Evolutionary conservation across 2,797 vertebrate species (phyloP).

Genomic region (Coendou prehensilis): DNA sequence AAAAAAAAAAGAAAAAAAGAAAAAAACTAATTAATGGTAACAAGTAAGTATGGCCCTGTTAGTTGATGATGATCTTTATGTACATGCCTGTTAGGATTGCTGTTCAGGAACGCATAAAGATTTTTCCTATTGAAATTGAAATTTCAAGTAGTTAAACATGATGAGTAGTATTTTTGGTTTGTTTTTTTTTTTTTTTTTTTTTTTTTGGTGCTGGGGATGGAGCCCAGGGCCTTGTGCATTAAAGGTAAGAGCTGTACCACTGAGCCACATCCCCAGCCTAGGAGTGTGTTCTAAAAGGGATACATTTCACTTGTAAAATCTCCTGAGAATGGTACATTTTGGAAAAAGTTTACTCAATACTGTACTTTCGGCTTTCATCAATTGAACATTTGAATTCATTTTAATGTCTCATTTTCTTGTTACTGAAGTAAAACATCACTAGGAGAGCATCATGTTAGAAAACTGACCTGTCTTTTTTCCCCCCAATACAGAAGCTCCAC

Average conservation of each 20-base stretch:
- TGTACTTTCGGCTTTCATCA: slow-evolving; percentile 39
- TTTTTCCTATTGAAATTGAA: slow-evolving; percentile 19
- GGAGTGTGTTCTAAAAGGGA: background rate
- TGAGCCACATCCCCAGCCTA: background rate
- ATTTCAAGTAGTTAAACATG: background rate
- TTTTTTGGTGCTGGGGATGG: background rate
- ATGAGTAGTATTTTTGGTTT: background rate
- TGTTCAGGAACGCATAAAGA: background rate
- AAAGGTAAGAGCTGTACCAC: background rate
- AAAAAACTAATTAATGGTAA: slow-evolving; percentile 11
- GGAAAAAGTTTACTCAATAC: background rate
- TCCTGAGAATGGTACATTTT: background rate
- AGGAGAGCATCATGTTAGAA: slow-evolving; percentile 23
- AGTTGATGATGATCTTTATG: slow-evolving; percentile 15
- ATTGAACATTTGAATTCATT: slow-evolving; percentile 64
- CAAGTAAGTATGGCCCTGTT: background rate
- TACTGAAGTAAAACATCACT: slow-evolving; percentile 66
- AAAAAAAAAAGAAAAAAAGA: background rate
- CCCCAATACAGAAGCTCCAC: slow-evolving; percentile 92
- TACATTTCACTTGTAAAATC: slow-evolving; percentile 43
- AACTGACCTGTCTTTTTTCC: slow-evolving; percentile 63
- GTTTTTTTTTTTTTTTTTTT: background rate
- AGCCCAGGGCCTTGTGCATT: background rate
- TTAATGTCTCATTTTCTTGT: slow-evolving; percentile 53
- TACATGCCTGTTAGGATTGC: background rate